Evolutionary conservation across 2,113 vertebrate species (phyloP), one percentile per base, ranked within the genome.

Genomic region (Dipodomys stephensi): DNA sequence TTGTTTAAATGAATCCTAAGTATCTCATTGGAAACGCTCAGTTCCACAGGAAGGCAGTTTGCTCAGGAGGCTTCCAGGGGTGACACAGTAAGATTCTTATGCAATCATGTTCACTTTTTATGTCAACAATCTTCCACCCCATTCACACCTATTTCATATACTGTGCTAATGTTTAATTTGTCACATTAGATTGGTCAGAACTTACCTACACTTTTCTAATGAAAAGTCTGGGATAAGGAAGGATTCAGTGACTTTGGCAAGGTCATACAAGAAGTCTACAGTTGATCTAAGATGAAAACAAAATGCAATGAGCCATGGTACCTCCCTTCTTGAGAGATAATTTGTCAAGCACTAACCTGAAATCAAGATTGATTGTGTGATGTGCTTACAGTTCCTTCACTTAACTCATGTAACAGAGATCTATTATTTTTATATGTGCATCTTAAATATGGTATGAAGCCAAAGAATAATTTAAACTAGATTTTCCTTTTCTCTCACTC

Each of bases 331-430:
- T 90, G 83, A 94, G n/a, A 25, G 49, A 35, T 96, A 82, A 92
- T 97, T 97, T 93, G 76, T 97, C 97, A 95, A 87, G 92, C 91
- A 83, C 20, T 83, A 95, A 72, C 90, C 72, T 87, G 76, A 97
- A 96, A 97, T 95, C 28, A 79, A 91, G 49, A 97, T 95, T 95
- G 92, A 74, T 86, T 90, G 94, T 80, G 2, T 95, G 44, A 94
- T 74, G 86, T 76, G 77, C 53, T 91, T 53, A 78, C 86, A 82
- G 80, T 95, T 96, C 64, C 68, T 91, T 90, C 90, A 65, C 23
- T 69, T 39, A 53, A n/a, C n/a, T 74, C 68, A 39, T 68, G 30
- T n/a, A 1, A 71, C 35, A 44, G 20, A 78, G 53, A 69, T 57
- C 30, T 32, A 18, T 80, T 88, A 81, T 78, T 94, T 78, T 44